Evolutionary conservation across 2,888 invertebrate species (phyloP).

Genomic region (Himalopsyche anomala): DNA sequence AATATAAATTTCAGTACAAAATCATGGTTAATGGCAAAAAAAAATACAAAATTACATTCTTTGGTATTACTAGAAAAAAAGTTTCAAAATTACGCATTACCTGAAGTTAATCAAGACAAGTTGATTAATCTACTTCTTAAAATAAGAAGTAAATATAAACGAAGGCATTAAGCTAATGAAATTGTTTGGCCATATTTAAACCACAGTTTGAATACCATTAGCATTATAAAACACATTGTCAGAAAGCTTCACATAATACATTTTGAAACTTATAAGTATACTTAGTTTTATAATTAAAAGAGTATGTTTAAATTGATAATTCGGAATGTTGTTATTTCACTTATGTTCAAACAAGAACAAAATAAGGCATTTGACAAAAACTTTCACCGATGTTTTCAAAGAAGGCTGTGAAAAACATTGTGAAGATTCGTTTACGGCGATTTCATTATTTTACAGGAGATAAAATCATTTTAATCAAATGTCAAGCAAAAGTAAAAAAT

Average conservation of each 20-base stretch:
- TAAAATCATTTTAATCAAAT: too few relatives aligned
- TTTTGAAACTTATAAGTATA: not conserved
- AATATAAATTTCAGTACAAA: too few relatives aligned
- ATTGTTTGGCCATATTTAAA: not conserved
- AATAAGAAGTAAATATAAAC: constrained; percentile 14
- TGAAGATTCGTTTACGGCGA: too few relatives aligned
- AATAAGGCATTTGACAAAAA: constrained; percentile 42
- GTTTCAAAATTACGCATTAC: too few relatives aligned
- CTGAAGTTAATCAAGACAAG: too few relatives aligned
- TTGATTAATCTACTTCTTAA: not conserved
- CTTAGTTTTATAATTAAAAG: not conserved
- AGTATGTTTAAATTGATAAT: constrained; percentile 21
- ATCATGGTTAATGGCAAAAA: not conserved
- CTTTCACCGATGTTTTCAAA: not conserved
- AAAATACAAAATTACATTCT: not conserved
- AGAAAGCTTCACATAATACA: not conserved
- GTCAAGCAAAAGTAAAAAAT: too few relatives aligned
- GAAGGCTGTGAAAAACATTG: too few relatives aligned
- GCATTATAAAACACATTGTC: not conserved
- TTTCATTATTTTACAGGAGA: too few relatives aligned
- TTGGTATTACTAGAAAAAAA: constrained; percentile 29
- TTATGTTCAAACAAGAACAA: constrained; percentile 35
- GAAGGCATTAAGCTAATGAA: not conserved
- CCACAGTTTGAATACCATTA: constrained; percentile 5
- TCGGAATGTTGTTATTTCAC: constrained; percentile 32